Evolutionary conservation across 2,888 invertebrate species (phyloP).

Genomic region (Geophilus truncorum): DNA sequence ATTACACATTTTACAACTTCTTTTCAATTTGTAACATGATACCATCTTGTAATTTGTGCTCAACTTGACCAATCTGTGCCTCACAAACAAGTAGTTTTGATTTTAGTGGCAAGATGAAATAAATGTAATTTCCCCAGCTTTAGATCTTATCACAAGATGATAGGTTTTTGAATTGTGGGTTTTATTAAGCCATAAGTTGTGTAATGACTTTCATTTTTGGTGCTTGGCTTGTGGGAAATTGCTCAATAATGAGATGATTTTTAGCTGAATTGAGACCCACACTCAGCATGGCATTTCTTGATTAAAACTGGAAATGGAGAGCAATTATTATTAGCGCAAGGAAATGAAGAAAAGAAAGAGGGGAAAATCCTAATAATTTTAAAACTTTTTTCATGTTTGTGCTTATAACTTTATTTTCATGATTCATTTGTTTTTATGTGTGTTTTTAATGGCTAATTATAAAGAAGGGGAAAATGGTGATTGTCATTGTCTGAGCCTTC

Average conservation of each 20-base stretch:
- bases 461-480: not conserved
- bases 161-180: constrained; percentile 11
- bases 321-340: constrained; percentile 1
- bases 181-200: constrained; percentile 12
- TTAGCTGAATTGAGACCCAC: not conserved
- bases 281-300: constrained; percentile 20
- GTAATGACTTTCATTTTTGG: constrained; percentile 16
- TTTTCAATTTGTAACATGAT: too few species aligned
- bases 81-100: too few species aligned
- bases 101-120: not conserved
- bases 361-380: not conserved
- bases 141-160: not conserved
- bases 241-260: constrained; percentile 16
- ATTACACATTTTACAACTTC: too few species aligned
- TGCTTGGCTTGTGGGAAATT: constrained; percentile 16
- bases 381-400: not conserved
- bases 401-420: not conserved
- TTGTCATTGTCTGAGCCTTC: not conserved
- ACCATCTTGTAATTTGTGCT: too few species aligned
- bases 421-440: not conserved
- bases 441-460: not conserved
- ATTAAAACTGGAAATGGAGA: constrained; percentile 1
- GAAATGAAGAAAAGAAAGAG: not conserved
- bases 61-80: too few species aligned
- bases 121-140: not conserved